These are phyloP conservation scores for Ia io DNA, from an alignment of 2,113 vertebrate species.

Conservation along the genomic window DNA sequence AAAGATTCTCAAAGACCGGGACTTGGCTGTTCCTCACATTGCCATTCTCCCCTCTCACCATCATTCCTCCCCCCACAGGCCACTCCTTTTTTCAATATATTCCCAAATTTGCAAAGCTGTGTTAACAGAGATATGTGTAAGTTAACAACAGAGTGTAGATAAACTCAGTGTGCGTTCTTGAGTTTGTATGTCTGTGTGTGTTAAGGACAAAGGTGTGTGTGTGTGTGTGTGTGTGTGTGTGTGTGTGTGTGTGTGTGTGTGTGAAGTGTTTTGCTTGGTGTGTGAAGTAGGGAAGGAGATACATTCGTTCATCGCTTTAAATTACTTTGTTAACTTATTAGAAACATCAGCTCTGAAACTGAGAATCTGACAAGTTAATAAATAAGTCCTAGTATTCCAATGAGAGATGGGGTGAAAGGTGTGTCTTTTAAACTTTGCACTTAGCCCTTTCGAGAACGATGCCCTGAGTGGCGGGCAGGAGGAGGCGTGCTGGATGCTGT, in stretches of 20 bases:
- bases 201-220: neutral
- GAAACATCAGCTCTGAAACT: neutral
- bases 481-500: neutral
- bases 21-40: neutral
- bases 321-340: neutral
- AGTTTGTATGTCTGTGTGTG: neutral
- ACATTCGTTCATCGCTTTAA: neutral
- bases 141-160: neutral
- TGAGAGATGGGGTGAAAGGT: neutral
- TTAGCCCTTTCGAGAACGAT: neutral
- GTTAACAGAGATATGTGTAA: neutral
- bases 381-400: neutral
- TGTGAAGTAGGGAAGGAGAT: neutral
- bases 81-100: too few species aligned
- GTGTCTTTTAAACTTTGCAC: conserved; percentile 27
- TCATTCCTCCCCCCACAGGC: neutral
- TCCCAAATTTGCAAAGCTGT: neutral
- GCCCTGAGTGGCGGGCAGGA: neutral
- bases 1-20: neutral
- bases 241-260: neutral
- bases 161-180: neutral
- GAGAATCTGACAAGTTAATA: neutral
- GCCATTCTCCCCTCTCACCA: neutral
- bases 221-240: neutral
- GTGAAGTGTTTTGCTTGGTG: neutral